Evolutionary conservation across 2,113 vertebrate genomes (phyloP), one percentile per base, ranked within the genome.

Genomic region (Sus scrofa): DNA sequence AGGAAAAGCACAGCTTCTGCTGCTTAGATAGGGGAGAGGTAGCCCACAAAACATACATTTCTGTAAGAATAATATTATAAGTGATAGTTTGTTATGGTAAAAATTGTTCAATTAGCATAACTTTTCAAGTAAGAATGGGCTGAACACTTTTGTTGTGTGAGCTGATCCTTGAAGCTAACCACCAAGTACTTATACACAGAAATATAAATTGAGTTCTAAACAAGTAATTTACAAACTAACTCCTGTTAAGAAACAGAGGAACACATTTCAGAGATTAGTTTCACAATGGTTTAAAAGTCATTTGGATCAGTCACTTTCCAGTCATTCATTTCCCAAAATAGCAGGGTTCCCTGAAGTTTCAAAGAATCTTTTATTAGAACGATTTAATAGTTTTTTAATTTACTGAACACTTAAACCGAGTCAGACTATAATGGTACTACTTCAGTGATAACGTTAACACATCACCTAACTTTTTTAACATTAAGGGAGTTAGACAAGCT

Each of bases 391-490:
- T 78, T 71, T 67, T 95, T 77, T 93, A 56, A 56, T 92, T 82
- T 90, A 67, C 9, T 89, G 30, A 95, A 86, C 50, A 93, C 26
- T 71, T 52, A 65, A 93, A 92, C 50, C 16, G 34, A 89, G 34
- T 74, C 18, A 39, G 83, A 91, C 24, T 79, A 65, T 37, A 84
- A 71, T 70, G 27, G 60, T 75, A 30, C 62, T 94, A 85, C 52
- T 91, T 91, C 79, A 75, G 6, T 81, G 86, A 96, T 93, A 88
- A 75, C 86, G 22, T 84, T 84, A 89, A 93, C 52, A 95, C 78
- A 81, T 82, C 60, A 88, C 56, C 75, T 60, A 32, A 77, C 85
- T 89, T 82, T 91, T 95, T 95, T 85, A 96, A 95, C 90, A 81
- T 86, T 94, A 87, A 95, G 15, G 30, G 39, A 95, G 39, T 89